Percentiles rank a stretch among this genome's conserved stretches.
Conservation (phyloP, 2,113 vertebrate species). For the Anthoscopus minutus region DNA sequence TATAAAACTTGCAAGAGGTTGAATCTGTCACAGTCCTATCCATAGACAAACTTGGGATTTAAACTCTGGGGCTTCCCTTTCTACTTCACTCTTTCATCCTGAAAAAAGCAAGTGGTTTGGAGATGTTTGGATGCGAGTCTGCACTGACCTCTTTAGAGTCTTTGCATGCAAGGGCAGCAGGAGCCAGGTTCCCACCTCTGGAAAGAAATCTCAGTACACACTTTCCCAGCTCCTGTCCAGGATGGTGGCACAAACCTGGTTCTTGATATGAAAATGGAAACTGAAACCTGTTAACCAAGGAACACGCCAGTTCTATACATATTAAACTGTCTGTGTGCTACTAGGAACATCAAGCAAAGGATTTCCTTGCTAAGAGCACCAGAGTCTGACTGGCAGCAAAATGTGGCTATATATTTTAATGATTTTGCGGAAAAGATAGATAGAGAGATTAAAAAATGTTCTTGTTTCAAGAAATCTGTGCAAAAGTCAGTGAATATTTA, state of each 20-base stretch:
- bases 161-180: background rate
- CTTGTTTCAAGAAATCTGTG: background rate
- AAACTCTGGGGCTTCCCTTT: background rate
- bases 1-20: background rate
- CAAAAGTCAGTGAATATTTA: background rate
- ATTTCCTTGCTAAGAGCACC: background rate
- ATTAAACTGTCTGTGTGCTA: background rate
- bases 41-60: background rate
- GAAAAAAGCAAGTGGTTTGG: background rate
- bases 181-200: background rate
- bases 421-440: background rate
- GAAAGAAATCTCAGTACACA: background rate
- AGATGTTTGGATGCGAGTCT: background rate
- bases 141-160: background rate
- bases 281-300: background rate
- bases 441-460: background rate
- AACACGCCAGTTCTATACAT: background rate
- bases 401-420: background rate
- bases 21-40: background rate
- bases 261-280: background rate
- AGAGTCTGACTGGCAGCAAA: background rate
- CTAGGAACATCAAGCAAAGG: background rate
- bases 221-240: background rate
- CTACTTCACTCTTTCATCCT: background rate
- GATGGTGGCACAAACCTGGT: background rate